Base-by-base conservation (phyloP, 2,888 invertebrate genomes). In the Himalopsyche tibetana region DNA sequence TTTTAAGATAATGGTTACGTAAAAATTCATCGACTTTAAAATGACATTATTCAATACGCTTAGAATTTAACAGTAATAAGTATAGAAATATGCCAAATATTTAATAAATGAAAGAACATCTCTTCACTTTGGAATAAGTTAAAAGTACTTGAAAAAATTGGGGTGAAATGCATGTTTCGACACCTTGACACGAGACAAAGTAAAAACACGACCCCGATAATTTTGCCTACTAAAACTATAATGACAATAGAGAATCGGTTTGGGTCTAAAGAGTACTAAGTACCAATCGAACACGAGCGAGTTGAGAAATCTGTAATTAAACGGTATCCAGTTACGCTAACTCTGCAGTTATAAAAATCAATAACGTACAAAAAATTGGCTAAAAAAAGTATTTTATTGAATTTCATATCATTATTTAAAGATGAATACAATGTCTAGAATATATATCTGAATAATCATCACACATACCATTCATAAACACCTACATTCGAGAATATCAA, bases 401-500 rank as follows among this genome's bases (percentile, higher is more conserved):
- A 19, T 63, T 19, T 19, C 28, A 63, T 63, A 63, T 56, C n/a
- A 56, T 63, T 63, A 19, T 9, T 63, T 63, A 5, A 63, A 1
- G 28, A 63, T 63, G 56, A 63, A 63, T 63, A 63, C 63, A 63
- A 19, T 63, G 63, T 19, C 28, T 63, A 63, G n/a, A 63, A 63
- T 63, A 63, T 63, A 63, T 63, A 28, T 63, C 28, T 63, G 19
- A 63, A 63, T 63, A 63, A 63, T 28, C 63, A 63, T 63, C 63
- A 63, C 11, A 19, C 63, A 19, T 63, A 63, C 63, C 63, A 19
- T 63, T 63, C 63, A 63, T 28, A 63, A 28, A 63, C 63, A 63
- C 11, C 63, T 19, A 63, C 63, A 63, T 63, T 63, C 63, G 19
- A 63, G 63, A 63, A 63, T 63, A 63, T 63, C 63, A 63, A 63